phyloP scores from a whole-genome alignment of 2,888 invertebrate species.

The Drosophila bunnanda region DNA sequence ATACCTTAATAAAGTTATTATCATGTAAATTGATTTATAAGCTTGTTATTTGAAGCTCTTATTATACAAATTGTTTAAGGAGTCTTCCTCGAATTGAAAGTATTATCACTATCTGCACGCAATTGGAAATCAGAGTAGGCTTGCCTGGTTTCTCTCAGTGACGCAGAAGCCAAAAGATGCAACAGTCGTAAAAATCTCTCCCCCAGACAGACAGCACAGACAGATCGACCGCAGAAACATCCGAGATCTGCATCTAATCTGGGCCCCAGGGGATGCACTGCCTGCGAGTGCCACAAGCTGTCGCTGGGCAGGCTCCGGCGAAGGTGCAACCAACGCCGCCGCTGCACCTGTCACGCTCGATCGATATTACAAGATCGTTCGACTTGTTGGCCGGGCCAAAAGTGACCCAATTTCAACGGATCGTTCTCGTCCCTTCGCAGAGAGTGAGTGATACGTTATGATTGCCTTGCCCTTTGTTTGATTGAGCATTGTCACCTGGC shows the following conservation, averaged over 20 bases:
- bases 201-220: slow-evolving; percentile 29
- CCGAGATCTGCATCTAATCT: slow-evolving; percentile 68
- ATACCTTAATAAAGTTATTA: background rate
- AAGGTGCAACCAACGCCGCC: slow-evolving; percentile 49
- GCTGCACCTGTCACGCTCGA: slow-evolving; percentile 74
- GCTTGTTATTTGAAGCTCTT: background rate
- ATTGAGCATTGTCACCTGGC: slow-evolving; percentile 70
- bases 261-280: slow-evolving; percentile 62
- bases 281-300: slow-evolving; percentile 61
- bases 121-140: background rate
- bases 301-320: slow-evolving; percentile 51
- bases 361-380: slow-evolving; percentile 67
- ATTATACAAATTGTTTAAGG: background rate
- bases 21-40: background rate
- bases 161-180: slow-evolving; percentile 51
- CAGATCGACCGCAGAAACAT: slow-evolving; percentile 62
- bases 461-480: slow-evolving; percentile 57
- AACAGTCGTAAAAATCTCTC: slow-evolving; percentile 71
- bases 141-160: slow-evolving; percentile 6
- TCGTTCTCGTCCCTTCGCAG: slow-evolving; percentile 12
- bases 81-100: too few relatives aligned
- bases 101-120: too few relatives aligned
- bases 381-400: slow-evolving; percentile 40
- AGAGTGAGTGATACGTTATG: slow-evolving; percentile 74
- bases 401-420: slow-evolving; percentile 46